Evolutionary conservation across 2,888 invertebrate species (phyloP), one percentile per base, ranked within the genome.

Genomic region (Gisinianus flammeolus): DNA sequence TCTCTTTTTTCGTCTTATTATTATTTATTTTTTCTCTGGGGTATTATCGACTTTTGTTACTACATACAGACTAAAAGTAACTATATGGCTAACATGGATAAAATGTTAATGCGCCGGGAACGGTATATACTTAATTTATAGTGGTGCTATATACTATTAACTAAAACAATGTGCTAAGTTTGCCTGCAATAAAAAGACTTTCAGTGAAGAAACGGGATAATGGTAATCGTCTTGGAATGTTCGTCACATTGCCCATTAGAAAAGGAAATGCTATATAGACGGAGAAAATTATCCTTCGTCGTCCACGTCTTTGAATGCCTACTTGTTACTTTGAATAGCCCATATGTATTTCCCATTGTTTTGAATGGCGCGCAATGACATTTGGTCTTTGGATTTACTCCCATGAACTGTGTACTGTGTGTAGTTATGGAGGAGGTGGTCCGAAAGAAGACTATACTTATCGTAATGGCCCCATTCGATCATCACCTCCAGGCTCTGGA

Each of bases 371-470:
- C 5, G 12, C 35, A 5, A 35, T 44, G 44, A 44, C 44, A 44
- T 44, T 44, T 44, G 44, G 44, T 44, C 44, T 44, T 12, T n/a
- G n/a, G n/a, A n/a, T n/a, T n/a, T n/a, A n/a, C n/a, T n/a, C n/a
- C n/a, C n/a, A n/a, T n/a, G n/a, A n/a, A n/a, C n/a, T n/a, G n/a
- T n/a, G n/a, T n/a, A n/a, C n/a, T 54, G 4, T 54, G 54, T 19
- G 83, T 52, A 82, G 81, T 69, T 84, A 83, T 78, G 82, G 83
- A 69, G 81, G 84, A 73, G 83, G 79, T 77, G 82, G 81, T 77
- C 79, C 82, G 66, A 85, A 85, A 78, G 84, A 85, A 70, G 83
- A 83, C 16, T 83, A 83, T 76, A 76, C 81, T 6, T 84, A 83
- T 68, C 81, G 84, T 68, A 83, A 82, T 79, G 84, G 83, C 10